These are phyloP conservation scores for Argynnis bischoffii DNA, from an alignment of 2,888 invertebrate species.

Conservation along the genomic window DNA sequence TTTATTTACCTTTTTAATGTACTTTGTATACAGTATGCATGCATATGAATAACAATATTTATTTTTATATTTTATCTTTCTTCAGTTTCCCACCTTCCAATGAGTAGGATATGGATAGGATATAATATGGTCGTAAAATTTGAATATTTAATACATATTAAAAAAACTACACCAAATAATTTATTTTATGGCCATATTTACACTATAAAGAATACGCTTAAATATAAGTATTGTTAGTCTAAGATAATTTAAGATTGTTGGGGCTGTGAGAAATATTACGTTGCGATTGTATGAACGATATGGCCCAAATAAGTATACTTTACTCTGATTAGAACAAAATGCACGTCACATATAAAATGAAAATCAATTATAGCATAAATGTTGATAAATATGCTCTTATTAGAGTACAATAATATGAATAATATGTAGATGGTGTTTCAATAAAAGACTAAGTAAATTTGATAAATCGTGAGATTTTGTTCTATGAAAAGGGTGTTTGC, in stretches of 20 bases:
- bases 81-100: conserved; percentile 21
- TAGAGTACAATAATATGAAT: too few species aligned
- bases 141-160: conserved; percentile 19
- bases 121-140: conserved; percentile 19
- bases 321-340: background rate
- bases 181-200: conserved; percentile 28
- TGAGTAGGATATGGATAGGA: conserved; percentile 16
- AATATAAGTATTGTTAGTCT: conserved; percentile 36
- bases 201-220: conserved; percentile 37
- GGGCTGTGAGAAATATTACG: conserved; percentile 37
- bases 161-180: conserved; percentile 24
- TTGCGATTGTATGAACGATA: conserved; percentile 15
- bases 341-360: background rate
- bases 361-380: too few species aligned
- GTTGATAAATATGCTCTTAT: too few species aligned
- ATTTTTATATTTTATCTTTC: conserved; percentile 10
- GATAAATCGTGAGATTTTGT: too few species aligned
- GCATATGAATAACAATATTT: background rate
- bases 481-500: too few species aligned
- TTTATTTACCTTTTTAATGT: background rate
- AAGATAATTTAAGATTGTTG: conserved; percentile 26
- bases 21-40: background rate
- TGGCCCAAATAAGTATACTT: background rate
- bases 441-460: too few species aligned
- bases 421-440: too few species aligned